phyloP scores from a whole-genome alignment of 2,113 vertebrate genomes.

The Phoxinus phoxinus region DNA sequence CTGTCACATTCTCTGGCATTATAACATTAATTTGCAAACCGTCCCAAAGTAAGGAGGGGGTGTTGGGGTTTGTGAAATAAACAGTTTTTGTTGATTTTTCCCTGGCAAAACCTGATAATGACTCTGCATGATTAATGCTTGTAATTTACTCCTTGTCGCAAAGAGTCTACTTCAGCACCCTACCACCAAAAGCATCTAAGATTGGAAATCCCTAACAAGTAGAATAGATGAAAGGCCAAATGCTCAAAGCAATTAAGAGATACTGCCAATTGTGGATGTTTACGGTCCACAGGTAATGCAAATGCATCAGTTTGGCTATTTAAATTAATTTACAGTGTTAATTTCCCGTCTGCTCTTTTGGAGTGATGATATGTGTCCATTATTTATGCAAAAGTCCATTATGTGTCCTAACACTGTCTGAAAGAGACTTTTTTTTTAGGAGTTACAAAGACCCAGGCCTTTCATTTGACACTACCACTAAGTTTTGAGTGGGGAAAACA shows the following conservation, averaged over 20 bases:
- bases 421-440: conserved; percentile 43
- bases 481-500: not conserved
- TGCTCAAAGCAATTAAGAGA: conserved; percentile 73
- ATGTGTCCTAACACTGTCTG: conserved; percentile 48
- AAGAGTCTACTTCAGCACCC: conserved; percentile 62
- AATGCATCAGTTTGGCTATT: conserved; percentile 54
- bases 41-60: conserved; percentile 59
- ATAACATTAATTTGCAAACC: conserved; percentile 51
- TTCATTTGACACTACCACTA: conserved; percentile 10
- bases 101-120: conserved; percentile 69
- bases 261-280: conserved; percentile 53
- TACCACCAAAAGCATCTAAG: conserved; percentile 62
- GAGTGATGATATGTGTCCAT: conserved; percentile 48
- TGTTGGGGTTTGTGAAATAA: conserved; percentile 55
- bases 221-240: conserved; percentile 58
- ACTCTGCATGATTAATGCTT: conserved; percentile 73
- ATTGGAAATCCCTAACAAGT: conserved; percentile 69
- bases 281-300: conserved; percentile 31
- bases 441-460: conserved; percentile 34
- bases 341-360: conserved; percentile 57
- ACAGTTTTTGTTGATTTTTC: conserved; percentile 69
- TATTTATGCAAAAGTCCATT: conserved; percentile 62
- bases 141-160: conserved; percentile 64
- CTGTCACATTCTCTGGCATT: conserved; percentile 58
- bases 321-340: conserved; percentile 64